Evolutionary conservation across 1,140 invertebrate species (phyloP), one percentile per base, ranked within the genome.

Genomic region (Glomeris maerens): DNA sequence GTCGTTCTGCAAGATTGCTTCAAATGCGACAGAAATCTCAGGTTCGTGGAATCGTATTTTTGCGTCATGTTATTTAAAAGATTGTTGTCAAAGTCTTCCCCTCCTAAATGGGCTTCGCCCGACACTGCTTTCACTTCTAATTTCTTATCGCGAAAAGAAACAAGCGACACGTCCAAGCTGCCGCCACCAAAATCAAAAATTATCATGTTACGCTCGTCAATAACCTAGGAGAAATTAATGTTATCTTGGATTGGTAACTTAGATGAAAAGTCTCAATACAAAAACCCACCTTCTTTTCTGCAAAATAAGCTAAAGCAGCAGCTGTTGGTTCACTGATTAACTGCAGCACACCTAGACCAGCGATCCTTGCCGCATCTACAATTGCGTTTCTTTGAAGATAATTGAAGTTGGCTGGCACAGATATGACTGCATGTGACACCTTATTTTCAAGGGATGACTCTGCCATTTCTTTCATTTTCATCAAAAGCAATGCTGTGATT

Each of bases 111-210:
- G 63, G 66, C 68, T 44, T 70, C 66, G n/a, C 62, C 63, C 0
- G 83, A 79, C 3, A 84, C 88, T 0, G 84, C 74, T 64, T 77
- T 79, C 0, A 88, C 83, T 71, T 89, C 69, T 63, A 95, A 89
- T 59, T 87, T 84, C 60, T 91, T 90, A 67, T 94, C 88, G 64
- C 91, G 88, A 63, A 93, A 90, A 45, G 80, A 77, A 1, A 93
- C 65, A 40, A 92, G 78, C 17, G 87, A 92, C 0, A 92, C 87
- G 67, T 93, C 88, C 58, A 76, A 76, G 23, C 73, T 76, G 27
- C 73, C 74, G 56, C 73, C 74, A 42, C 73, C 74, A 40, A 75
- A 55, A 57, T 75, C 74, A 58, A 69, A 74, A 53, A 75, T 71
- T 2, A 75, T 60, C 0, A 74, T 67, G 57, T 74, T 70, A 17